These are phyloP conservation scores for Amazona vittata DNA, from an alignment of 2,113 vertebrate species.

Conservation along the genomic window DNA sequence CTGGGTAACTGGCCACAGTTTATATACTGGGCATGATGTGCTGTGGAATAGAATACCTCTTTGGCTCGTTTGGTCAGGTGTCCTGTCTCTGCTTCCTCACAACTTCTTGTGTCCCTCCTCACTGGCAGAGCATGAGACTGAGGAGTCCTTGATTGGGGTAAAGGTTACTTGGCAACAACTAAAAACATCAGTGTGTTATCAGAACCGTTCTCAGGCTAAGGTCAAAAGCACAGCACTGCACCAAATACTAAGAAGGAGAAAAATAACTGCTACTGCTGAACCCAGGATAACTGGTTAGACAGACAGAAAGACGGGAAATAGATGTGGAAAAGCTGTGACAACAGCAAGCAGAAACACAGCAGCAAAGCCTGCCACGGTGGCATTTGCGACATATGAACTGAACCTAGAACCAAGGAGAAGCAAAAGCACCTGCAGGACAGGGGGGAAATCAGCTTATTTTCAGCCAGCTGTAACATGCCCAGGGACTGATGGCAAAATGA, in stretches of 20 bases:
- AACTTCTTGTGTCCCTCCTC: background rate
- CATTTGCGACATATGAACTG: background rate
- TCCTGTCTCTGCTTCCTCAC: background rate
- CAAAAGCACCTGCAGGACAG: background rate
- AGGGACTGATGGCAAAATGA: background rate
- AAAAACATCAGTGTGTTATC: background rate
- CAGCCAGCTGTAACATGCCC: background rate
- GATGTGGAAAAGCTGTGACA: background rate
- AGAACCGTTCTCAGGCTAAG: background rate
- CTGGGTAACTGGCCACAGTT: background rate
- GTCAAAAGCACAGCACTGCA: background rate
- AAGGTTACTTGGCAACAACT: background rate
- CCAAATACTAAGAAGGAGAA: background rate
- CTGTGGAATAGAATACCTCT: background rate
- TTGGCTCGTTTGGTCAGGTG: background rate
- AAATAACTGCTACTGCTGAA: background rate
- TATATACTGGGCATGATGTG: background rate
- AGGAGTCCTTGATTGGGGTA: background rate
- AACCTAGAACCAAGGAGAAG: background rate
- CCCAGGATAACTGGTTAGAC: background rate
- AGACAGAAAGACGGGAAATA: background rate
- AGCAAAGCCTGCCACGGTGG: background rate
- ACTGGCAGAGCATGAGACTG: background rate
- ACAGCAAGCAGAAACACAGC: background rate
- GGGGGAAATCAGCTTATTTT: background rate